Conservation (phyloP, 2,113 vertebrate species). For the Sterrhoptilus dennistouni region DNA sequence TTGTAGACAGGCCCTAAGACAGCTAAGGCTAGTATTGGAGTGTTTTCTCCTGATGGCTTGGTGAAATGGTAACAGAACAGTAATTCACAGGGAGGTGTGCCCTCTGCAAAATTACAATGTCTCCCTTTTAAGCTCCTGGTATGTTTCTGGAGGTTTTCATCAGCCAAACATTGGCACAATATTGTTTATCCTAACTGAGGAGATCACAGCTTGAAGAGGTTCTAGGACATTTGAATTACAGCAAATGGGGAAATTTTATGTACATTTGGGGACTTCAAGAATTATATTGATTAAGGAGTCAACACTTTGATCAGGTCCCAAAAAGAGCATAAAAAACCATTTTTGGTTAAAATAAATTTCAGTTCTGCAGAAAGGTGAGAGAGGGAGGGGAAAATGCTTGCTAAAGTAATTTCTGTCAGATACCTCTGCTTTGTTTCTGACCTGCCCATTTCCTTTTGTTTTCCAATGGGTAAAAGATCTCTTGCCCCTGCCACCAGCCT, state of each 20-base stretch:
- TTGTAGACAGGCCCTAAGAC: not conserved
- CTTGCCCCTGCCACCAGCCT: not conserved
- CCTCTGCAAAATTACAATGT: not conserved
- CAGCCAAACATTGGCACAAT: not conserved
- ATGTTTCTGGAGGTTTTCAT: slow-evolving; percentile 11
- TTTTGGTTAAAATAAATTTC: not conserved
- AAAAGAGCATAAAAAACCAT: not conserved
- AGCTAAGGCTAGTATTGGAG: not conserved
- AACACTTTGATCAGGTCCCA: not conserved
- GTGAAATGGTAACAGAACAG: not conserved
- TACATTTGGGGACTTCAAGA: not conserved
- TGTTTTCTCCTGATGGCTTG: not conserved
- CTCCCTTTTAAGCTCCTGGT: not conserved
- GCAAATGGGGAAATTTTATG: not conserved
- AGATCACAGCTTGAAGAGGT: not conserved
- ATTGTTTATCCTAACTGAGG: not conserved
- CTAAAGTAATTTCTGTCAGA: not conserved
- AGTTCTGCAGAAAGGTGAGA: not conserved
- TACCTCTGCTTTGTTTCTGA: not conserved
- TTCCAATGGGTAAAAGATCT: not conserved
- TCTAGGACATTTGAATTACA: not conserved
- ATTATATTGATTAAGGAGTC: not conserved
- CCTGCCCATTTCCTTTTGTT: not conserved
- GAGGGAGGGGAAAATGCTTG: not conserved
- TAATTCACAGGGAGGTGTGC: slow-evolving; percentile 14